These are phyloP conservation scores for Accipiter cooperii DNA, from an alignment of 2,113 vertebrate genomes.

Conservation along the genomic window DNA sequence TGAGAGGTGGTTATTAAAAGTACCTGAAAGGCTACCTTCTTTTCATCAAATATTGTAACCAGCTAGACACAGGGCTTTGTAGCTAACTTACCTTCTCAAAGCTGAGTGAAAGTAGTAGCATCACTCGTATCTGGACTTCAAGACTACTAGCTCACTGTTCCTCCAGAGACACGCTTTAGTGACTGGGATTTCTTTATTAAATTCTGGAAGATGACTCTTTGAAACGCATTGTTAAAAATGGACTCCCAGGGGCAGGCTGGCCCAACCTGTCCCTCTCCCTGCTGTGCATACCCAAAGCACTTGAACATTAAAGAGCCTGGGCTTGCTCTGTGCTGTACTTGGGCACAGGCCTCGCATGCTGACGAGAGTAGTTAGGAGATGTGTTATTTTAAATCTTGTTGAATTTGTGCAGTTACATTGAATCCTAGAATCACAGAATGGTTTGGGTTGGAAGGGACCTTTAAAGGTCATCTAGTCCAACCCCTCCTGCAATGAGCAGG, in stretches of 20 bases:
- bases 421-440: background rate
- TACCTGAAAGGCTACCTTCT: background rate
- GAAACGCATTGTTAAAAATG: background rate
- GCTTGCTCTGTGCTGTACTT: background rate
- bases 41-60: background rate
- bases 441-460: background rate
- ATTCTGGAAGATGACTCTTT: background rate
- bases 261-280: background rate
- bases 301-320: background rate
- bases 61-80: background rate
- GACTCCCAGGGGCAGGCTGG: background rate
- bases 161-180: background rate
- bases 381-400: background rate
- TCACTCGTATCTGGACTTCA: background rate
- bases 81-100: background rate
- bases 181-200: background rate
- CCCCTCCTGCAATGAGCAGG: background rate
- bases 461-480: background rate
- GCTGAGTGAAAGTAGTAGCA: background rate
- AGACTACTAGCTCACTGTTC: background rate
- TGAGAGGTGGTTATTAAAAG: background rate
- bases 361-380: background rate
- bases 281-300: background rate
- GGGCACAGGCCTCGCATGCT: rapidly evolving
- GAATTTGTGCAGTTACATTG: background rate